Percentiles rank a stretch among this genome's conserved stretches.
These are phyloP conservation scores for Emydoidea blandingii DNA, from an alignment of 2,797 vertebrate genomes.

Conservation along the genomic window DNA sequence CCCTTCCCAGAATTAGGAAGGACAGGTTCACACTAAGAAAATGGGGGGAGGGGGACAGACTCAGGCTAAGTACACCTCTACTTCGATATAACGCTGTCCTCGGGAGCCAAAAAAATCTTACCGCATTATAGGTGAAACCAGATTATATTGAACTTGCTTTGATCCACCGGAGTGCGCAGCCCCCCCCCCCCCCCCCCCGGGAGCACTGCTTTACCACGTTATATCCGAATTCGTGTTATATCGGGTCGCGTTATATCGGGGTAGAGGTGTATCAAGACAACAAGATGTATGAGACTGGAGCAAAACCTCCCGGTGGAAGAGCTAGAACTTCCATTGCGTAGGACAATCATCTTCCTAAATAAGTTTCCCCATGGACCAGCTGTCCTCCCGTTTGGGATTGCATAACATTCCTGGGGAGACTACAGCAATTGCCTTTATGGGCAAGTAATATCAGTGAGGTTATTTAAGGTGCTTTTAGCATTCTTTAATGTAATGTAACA, in stretches of 20 bases:
- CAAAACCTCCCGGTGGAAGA: background rate
- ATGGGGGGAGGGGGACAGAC: accelerated
- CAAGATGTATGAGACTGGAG: background rate
- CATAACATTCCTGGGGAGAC: background rate
- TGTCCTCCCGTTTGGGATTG: accelerated
- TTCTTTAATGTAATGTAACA: accelerated
- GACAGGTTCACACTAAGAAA: background rate
- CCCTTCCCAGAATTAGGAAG: background rate
- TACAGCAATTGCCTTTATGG: background rate
- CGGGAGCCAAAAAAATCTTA: too few species aligned
- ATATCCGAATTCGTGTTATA: too few species aligned
- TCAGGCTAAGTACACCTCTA: background rate
- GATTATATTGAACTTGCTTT: too few species aligned
- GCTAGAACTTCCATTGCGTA: background rate
- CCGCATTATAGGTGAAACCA: too few species aligned
- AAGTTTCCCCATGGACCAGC: background rate
- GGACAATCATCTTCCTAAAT: background rate
- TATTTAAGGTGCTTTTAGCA: background rate
- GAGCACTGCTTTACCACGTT: too few species aligned
- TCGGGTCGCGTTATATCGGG: too few species aligned
- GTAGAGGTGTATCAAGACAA: background rate
- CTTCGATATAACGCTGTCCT: too few species aligned
- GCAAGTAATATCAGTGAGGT: accelerated
- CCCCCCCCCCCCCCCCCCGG: too few species aligned
- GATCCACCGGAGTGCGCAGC: too few species aligned